These are phyloP conservation scores for Idaea aversata DNA, from an alignment of 2,888 invertebrate species.

Conservation along the genomic window DNA sequence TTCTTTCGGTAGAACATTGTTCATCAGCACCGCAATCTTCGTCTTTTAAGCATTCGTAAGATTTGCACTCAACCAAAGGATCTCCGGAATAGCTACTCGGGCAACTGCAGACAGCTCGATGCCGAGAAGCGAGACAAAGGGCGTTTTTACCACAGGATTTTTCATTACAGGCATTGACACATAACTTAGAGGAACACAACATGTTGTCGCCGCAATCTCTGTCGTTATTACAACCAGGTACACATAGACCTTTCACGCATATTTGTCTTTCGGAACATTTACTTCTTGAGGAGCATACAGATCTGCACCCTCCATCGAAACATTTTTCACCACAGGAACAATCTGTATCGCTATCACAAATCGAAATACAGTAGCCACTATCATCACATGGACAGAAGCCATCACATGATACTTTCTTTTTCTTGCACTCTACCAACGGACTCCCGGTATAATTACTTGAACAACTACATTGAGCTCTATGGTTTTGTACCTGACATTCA, in stretches of 20 bases:
- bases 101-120: conserved; percentile 91
- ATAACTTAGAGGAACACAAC: conserved; percentile 84
- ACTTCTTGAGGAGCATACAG: conserved; percentile 84
- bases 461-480: conserved; percentile 92
- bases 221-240: conserved; percentile 89
- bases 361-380: conserved; percentile 87
- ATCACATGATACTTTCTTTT: conserved; percentile 86
- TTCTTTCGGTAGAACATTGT: conserved; percentile 84
- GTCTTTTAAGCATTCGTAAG: conserved; percentile 88
- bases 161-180: conserved; percentile 84
- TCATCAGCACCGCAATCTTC: conserved; percentile 89
- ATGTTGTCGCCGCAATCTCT: conserved; percentile 89
- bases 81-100: conserved; percentile 92
- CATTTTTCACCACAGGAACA: conserved; percentile 93
- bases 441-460: conserved; percentile 90
- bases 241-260: conserved; percentile 85
- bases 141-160: conserved; percentile 91
- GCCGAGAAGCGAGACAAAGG: conserved; percentile 88
- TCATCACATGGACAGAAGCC: conserved; percentile 90
- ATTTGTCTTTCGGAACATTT: conserved; percentile 89
- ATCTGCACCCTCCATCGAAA: conserved; percentile 85
- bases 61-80: conserved; percentile 86
- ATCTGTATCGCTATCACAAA: conserved; percentile 83
- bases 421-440: conserved; percentile 88
- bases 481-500: conserved; percentile 89